phyloP scores from a whole-genome alignment of 2,888 invertebrate genomes.

The Hipparchia semele region DNA sequence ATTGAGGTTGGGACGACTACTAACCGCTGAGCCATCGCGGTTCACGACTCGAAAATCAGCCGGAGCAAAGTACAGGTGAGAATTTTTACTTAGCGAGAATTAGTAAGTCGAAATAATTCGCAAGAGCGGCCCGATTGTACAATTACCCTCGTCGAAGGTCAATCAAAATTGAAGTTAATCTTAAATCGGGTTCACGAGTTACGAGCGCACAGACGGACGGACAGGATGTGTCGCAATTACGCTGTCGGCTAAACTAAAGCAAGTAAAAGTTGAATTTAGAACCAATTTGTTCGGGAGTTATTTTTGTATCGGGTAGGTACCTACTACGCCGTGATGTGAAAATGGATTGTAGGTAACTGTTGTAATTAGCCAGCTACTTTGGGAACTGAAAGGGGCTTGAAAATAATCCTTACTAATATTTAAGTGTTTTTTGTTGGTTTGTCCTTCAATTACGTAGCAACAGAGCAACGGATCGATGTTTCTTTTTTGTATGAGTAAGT shows the following conservation, averaged over 20 bases:
- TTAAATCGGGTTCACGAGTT: slow-evolving; percentile 48
- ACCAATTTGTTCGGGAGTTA: slow-evolving; percentile 40
- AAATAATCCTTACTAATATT: no score
- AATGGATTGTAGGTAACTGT: background rate
- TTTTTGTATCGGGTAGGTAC: slow-evolving; percentile 13
- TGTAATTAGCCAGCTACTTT: no score
- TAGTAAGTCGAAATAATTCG: slow-evolving; percentile 40
- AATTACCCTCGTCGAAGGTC: slow-evolving; percentile 60
- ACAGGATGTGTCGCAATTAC: slow-evolving; percentile 73
- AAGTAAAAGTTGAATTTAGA: slow-evolving; percentile 61
- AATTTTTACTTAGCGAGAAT: slow-evolving; percentile 44
- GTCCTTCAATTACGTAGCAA: no score
- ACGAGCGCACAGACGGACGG: slow-evolving; percentile 56
- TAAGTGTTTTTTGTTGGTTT: no score
- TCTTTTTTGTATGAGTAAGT: no score
- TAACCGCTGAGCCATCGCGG: no score
- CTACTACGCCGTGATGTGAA: background rate
- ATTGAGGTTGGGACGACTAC: no score
- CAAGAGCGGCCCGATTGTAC: slow-evolving; percentile 46
- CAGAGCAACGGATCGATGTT: no score
- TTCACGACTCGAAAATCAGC: no score
- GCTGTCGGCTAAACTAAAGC: slow-evolving; percentile 61
- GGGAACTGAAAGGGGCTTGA: no score
- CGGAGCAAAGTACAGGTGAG: background rate
- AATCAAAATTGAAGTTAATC: slow-evolving; percentile 49